These are phyloP conservation scores for Pseudomyrmex gracilis DNA, from an alignment of 1,140 invertebrate genomes.

Conservation along the genomic window DNA sequence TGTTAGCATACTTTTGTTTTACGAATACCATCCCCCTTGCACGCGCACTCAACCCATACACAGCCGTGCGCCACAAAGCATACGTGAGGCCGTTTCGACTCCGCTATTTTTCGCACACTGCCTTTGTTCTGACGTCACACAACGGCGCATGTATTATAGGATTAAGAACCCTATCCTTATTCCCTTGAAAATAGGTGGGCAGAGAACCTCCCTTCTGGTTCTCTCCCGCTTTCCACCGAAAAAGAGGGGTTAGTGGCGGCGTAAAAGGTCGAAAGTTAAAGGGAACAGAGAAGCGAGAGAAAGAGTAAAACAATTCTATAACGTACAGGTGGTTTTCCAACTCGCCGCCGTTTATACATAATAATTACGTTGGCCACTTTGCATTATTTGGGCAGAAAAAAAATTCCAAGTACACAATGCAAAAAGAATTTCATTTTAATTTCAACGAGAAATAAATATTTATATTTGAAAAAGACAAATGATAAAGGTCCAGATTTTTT, in stretches of 20 bases:
- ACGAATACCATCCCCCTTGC: neutral
- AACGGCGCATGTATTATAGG: slow-evolving; percentile 62
- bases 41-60: neutral
- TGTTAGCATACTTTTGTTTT: neutral
- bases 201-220: slow-evolving; percentile 10
- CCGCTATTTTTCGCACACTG: slow-evolving; percentile 25
- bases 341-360: neutral
- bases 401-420: neutral
- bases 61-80: neutral
- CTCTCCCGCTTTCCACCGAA: slow-evolving; percentile 31
- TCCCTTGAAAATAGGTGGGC: slow-evolving; percentile 62
- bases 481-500: neutral
- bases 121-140: slow-evolving; percentile 45
- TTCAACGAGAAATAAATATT: slow-evolving; percentile 10
- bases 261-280: slow-evolving; percentile 73
- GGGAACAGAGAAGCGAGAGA: slow-evolving; percentile 43
- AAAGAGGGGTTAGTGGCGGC: slow-evolving; percentile 29
- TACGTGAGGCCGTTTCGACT: slow-evolving; percentile 32
- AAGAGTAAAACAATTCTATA: slow-evolving; percentile 28
- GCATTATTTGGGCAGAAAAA: neutral
- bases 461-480: neutral
- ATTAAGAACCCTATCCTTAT: slow-evolving; percentile 70
- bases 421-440: neutral
- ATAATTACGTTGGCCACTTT: neutral
- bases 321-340: slow-evolving; percentile 42